phyloP scores from a whole-genome alignment of 2,888 invertebrate species.

The Epinotia bilunana region DNA sequence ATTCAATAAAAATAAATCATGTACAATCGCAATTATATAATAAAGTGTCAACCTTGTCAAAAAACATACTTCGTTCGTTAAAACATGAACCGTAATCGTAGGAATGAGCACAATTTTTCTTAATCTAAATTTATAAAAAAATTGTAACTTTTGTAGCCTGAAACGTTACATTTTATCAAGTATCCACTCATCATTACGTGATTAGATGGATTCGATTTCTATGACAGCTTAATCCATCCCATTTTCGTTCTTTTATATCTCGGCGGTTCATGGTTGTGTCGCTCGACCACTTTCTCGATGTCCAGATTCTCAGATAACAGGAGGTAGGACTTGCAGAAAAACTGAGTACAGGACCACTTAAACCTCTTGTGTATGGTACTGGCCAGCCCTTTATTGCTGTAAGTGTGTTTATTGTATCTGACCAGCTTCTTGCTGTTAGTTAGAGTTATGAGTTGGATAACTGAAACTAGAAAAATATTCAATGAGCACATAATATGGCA shows the following conservation, averaged over 20 bases:
- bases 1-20: too few relatives aligned
- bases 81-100: too few relatives aligned
- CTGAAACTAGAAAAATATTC: slow-evolving; percentile 33
- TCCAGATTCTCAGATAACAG: slow-evolving; percentile 51
- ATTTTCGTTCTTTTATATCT: slow-evolving; percentile 43
- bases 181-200: too few relatives aligned
- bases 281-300: slow-evolving; percentile 44
- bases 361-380: slow-evolving; percentile 39
- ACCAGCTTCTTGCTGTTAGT: slow-evolving; percentile 52
- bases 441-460: slow-evolving; percentile 45
- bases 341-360: slow-evolving; percentile 48
- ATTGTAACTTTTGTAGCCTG: not conserved
- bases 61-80: too few relatives aligned
- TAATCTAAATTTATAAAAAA: not conserved
- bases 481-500: not conserved
- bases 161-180: too few relatives aligned
- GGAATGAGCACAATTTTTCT: not conserved
- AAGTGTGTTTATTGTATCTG: slow-evolving; percentile 47
- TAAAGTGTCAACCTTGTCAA: too few relatives aligned
- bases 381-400: slow-evolving; percentile 46
- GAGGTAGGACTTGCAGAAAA: slow-evolving; percentile 47
- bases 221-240: slow-evolving; percentile 41
- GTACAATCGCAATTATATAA: too few relatives aligned
- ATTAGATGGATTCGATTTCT: not conserved
- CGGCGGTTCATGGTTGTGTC: slow-evolving; percentile 47